Base-by-base conservation (phyloP, 2,113 vertebrate species). In the Blennius ocellaris region DNA sequence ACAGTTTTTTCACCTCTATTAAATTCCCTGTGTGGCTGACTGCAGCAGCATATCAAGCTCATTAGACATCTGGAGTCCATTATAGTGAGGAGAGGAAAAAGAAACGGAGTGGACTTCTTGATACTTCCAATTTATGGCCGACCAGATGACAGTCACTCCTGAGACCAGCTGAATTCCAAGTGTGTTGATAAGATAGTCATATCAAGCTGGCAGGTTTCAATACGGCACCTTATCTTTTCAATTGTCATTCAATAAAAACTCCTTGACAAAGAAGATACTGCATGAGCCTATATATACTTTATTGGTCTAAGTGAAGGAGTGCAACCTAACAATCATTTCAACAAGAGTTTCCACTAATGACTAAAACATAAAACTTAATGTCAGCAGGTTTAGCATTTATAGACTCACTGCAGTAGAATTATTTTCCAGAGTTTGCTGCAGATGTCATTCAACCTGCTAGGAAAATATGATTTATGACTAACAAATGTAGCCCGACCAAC, bases 31-130 rank as follows among this genome's bases (percentile, higher is more conserved):
- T 73, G 86, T 73, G 61, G 62, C 69, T 3, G 21, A 81, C 74
- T 79, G 58, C 48, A 71, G 65, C 62, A 61, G 69, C 36, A 72
- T 76, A 85, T 90, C 82, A 84, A 92, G 83, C 82, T 78, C 75
- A 86, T 87, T 84, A 86, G 61, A 81, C 85, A 90, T 90, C 84
- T 90, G 86, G 71, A 81, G 52, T 52, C 78, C 53, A 84, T 92
- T 85, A 81, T 62, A 78, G 57, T 59, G 37, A 51, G 62, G 68
- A 52, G 16, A n/a, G n/a, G n/a, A 11, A 76, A 86, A 87, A 73
- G 10, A 75, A 86, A 87, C 70, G 70, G 0, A 12, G 69, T 84
- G 81, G 77, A 87, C 76, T 71, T 66, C 3, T 12, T 51, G 36
- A 66, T 37, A 59, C 52, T 52, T 73, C 73, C 67, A 78, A 78